Conservation (phyloP, 2,797 vertebrate species). For the Pseudopleuronectes americanus region DNA sequence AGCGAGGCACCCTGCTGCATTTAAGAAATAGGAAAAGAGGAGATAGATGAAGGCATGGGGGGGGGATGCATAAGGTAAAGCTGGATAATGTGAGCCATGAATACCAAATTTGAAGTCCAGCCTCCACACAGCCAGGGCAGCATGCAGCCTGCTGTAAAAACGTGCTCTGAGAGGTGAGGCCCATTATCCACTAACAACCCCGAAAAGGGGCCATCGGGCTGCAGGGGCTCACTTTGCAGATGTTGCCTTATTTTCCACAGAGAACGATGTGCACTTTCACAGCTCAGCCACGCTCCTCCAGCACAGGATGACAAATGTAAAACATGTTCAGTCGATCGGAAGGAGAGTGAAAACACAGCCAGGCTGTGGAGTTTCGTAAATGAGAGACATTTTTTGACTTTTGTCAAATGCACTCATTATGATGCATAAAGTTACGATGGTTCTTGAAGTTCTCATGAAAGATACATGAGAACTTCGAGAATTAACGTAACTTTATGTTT, state of each 20-base stretch:
- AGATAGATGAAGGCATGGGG: neutral
- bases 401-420: neutral
- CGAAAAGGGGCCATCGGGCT: constrained; percentile 50
- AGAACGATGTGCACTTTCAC: constrained; percentile 45
- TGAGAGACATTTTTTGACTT: neutral
- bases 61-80: constrained; percentile 12
- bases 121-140: constrained; percentile 34
- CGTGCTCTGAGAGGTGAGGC: constrained; percentile 58
- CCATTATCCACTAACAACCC: constrained; percentile 73
- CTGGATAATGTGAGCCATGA: constrained; percentile 37
- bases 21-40: constrained; percentile 33
- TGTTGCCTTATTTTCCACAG: constrained; percentile 63
- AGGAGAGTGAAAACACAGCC: constrained; percentile 18
- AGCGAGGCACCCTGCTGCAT: constrained; percentile 19
- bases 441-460: neutral
- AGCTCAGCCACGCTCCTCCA: constrained; percentile 22
- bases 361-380: constrained; percentile 15
- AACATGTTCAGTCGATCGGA: constrained; percentile 36
- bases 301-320: constrained; percentile 22
- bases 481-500: neutral
- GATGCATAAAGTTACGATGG: neutral
- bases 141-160: constrained; percentile 54
- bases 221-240: constrained; percentile 58
- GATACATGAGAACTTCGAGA: neutral
- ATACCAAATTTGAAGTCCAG: constrained; percentile 53